phyloP scores from a whole-genome alignment of 2,113 vertebrate genomes.

The Coturnix japonica region DNA sequence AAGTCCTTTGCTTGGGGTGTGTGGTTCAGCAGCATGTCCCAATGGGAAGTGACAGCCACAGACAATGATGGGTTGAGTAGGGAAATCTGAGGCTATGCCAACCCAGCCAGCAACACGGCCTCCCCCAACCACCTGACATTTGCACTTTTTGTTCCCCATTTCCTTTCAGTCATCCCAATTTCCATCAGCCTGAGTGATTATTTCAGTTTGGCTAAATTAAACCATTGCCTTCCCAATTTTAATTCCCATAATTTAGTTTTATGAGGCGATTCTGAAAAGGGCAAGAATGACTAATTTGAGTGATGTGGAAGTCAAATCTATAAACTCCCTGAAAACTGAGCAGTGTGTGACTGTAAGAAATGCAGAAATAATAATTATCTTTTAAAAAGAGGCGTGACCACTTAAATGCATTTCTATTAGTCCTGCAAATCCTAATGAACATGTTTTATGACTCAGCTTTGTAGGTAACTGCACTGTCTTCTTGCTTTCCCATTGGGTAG shows the following conservation, averaged over 20 bases:
- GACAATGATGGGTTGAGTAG: not conserved
- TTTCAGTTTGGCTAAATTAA: slow-evolving; percentile 66
- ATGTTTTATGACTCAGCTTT: not conserved
- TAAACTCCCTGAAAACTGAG: not conserved
- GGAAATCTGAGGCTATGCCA: rapidly evolving
- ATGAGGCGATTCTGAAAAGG: slow-evolving; percentile 45
- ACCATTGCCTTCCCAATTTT: slow-evolving; percentile 17
- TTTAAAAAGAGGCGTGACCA: not conserved
- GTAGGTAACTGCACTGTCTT: rapidly evolving
- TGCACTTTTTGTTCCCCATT: slow-evolving; percentile 33
- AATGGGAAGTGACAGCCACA: not conserved
- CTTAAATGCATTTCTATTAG: not conserved
- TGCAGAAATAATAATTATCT: not conserved
- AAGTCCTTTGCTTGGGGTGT: rapidly evolving
- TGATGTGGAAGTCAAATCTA: slow-evolving; percentile 8
- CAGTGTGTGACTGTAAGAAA: not conserved
- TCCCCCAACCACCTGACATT: not conserved
- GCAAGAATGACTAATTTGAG: slow-evolving; percentile 63
- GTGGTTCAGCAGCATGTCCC: rapidly evolving
- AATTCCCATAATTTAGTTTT: slow-evolving; percentile 56
- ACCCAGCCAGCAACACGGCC: not conserved
- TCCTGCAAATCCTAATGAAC: not conserved
- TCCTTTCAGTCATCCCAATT: slow-evolving; percentile 16
- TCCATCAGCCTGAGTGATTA: slow-evolving; percentile 37
- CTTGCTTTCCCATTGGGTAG: not conserved